phyloP scores from a whole-genome alignment of 2,888 invertebrate genomes.

The Cephus sareptanus region DNA sequence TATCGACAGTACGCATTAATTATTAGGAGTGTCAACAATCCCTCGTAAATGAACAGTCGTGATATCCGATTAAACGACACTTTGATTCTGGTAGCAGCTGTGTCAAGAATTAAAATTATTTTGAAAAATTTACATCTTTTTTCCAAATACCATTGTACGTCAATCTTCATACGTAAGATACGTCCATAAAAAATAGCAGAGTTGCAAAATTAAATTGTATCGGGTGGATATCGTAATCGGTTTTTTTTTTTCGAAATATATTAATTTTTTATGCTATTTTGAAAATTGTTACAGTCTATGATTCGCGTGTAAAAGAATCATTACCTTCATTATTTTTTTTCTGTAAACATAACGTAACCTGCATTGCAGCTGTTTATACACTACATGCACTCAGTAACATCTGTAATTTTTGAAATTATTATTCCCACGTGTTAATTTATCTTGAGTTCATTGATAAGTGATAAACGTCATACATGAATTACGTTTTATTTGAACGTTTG shows the following conservation, averaged over 20 bases:
- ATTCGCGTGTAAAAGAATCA: background rate
- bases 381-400: background rate
- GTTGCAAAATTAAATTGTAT: conserved; percentile 7
- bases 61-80: background rate
- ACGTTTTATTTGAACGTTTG: background rate
- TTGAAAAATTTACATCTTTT: background rate
- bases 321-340: background rate
- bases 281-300: too few species aligned
- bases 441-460: background rate
- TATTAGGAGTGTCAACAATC: background rate
- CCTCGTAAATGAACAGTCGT: background rate
- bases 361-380: background rate
- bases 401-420: background rate
- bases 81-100: background rate
- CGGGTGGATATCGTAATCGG: background rate
- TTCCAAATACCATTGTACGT: background rate
- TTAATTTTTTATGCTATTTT: background rate
- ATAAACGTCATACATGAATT: background rate
- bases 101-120: background rate
- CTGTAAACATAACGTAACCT: background rate
- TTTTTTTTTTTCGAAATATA: conserved; percentile 1
- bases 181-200: background rate
- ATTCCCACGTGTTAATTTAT: background rate
- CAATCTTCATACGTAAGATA: background rate
- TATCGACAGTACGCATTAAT: background rate